These are phyloP conservation scores for Lymantria monacha DNA, from an alignment of 2,888 invertebrate genomes.

Conservation along the genomic window DNA sequence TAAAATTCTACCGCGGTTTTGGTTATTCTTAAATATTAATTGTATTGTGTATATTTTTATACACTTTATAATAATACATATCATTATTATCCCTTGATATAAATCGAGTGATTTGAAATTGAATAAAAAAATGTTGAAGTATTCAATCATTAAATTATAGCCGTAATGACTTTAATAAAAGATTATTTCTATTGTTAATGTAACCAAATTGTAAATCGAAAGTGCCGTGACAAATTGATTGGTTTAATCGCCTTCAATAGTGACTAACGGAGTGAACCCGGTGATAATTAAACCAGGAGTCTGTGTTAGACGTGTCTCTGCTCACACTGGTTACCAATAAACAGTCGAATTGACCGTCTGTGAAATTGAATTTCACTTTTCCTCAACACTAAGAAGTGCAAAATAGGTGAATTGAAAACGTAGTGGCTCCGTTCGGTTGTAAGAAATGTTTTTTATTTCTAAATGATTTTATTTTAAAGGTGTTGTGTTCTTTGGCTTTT, in stretches of 20 bases:
- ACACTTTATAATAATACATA: no score
- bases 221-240: constrained; percentile 42
- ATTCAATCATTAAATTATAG: no score
- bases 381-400: constrained; percentile 37
- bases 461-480: constrained; percentile 13
- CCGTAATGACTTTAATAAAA: no score
- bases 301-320: constrained; percentile 34
- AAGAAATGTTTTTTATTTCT: constrained; percentile 26
- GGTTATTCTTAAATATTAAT: no score
- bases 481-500: constrained; percentile 5
- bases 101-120: no score
- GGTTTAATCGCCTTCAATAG: constrained; percentile 39
- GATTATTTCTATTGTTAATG: no score
- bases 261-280: constrained; percentile 34
- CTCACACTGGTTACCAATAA: constrained; percentile 30
- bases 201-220: constrained; percentile 26
- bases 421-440: constrained; percentile 21
- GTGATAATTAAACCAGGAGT: constrained; percentile 40
- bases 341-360: constrained; percentile 34
- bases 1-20: no score
- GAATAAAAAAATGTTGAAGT: no score
- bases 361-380: constrained; percentile 39
- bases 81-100: no score
- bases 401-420: constrained; percentile 36
- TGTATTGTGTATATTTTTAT: no score